Evolutionary conservation across 2,888 invertebrate species (phyloP), one percentile per base, ranked within the genome.

Genomic region (Ganaspis brasiliensis): DNA sequence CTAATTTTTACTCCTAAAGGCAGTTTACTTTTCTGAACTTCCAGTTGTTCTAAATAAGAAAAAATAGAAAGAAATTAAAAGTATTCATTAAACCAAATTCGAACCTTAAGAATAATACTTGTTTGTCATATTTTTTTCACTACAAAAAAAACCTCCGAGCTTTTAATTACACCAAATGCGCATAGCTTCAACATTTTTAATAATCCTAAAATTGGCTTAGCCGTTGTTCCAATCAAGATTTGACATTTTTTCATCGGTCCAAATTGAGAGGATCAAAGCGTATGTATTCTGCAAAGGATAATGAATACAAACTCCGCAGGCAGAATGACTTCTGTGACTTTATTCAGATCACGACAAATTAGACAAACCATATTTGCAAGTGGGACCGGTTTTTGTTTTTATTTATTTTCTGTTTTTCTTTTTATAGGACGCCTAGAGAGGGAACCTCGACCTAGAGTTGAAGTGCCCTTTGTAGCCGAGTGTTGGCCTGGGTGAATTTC

Each of bases 401-500:
- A 6, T 24, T 2, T 45, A 8, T 45, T 24, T 67, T 16, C 0
- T 16, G 45, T 67, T 45, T 67, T 67, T 24, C n/a, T 35, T 35
- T 31, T 16, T 14, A 8, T 14, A 9, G 26, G 31, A 1, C 1
- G 31, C 8, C 14, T 2, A 31, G 59, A 31, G 1, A 31, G 19
- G 24, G 45, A 26, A 67, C 45, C 26, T 45, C 45, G 45, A 67
- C 14, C 45, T n/a, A 26, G 10, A 24, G 45, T 67, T 24, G 45
- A n/a, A 45, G 24, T 67, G 14, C 40, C 67, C 67, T 67, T 67
- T 67, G 67, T 67, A 67, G 37, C 35, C 37, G 59, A 12, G 16
- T 31, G 31, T 26, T 37, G 67, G 45, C 45, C 45, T 67, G 67
- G 45, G 9, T 9, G 67, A 87, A 89, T 89, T 89, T 89, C 86